Base-by-base conservation (phyloP, 2,888 invertebrate species). In the Tenodera sinensis region DNA sequence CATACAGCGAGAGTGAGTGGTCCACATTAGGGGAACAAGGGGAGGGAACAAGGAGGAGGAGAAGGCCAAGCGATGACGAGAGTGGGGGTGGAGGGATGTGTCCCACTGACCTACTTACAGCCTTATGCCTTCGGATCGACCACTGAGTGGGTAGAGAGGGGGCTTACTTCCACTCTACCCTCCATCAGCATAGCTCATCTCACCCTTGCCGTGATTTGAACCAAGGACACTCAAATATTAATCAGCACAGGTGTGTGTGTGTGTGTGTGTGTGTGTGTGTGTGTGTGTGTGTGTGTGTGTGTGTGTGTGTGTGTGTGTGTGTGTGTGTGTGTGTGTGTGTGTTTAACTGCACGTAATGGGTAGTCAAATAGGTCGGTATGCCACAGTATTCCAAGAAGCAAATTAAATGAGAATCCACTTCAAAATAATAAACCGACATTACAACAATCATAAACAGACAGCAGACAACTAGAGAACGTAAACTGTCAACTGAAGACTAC, bases 71-170 rank as follows among this genome's bases (percentile, higher is more conserved):
- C 89, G 89, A 42, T 82, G 85, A 28, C 89, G 81, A 94, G 94
- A 93, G 93, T 93, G 93, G 94, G 93, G 93, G 94, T 94, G 94
- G 95, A 71, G 54, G 54, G 54, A 71, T 71, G 54, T 95, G 96
- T 96, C 97, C 97, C 95, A 97, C 96, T 97, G 96, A 97, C 97
- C 97, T 95, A 97, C 95, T 96, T 97, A 95, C 87, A 54, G 28
- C 71, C 28, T 28, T 87, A 47, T 71, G 54, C 54, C 54, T 71
- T 15, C 15, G 54, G 54, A 71, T 71, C 54, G 54, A 71, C 54
- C 54, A 71, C 15, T 71, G 54, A 71, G 54, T 71, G 54, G 54
- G 54, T 54, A 54, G 54, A 54, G 54, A 54, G 54, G 54, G 42
- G 54, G 54, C 20, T 71, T 71, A 20, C 54, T 71, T 71, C 54